Evolutionary conservation across 2,113 vertebrate species (phyloP), one percentile per base, ranked within the genome.

Genomic region (Micromys minutus): DNA sequence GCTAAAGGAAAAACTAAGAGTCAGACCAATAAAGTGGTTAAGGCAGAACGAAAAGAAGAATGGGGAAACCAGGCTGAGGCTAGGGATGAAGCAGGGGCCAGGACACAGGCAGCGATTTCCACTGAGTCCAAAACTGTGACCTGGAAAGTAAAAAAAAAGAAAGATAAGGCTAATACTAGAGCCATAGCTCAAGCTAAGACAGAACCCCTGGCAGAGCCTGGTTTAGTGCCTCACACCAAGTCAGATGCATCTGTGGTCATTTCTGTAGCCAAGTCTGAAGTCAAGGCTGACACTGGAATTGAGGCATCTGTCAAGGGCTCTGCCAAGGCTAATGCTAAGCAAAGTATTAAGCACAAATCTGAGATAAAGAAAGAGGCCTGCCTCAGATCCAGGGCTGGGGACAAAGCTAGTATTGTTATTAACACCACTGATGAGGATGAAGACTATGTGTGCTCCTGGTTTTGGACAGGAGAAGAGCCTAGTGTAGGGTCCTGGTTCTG

Each of bases 401-500:
- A 92, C 67, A 94, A 91, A 83, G 24, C 52, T 96, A 79, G 26
- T 87, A 65, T 63, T 96, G 71, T 81, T 45, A 91, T 91, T 15
- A 65, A 81, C 29, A 80, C 75, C 57, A 65, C 59, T 94, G 79
- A 96, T 89, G 79, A 89, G 42, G 90, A 94, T 96, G 96, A 96
- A 92, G 87, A 96, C 83, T 89, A 95, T 95, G 71, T 90, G 87
- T 97, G 96, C 57, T 97, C 97, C 52, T 97, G 96, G 96, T 97
- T 97, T 86, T 96, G 96, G 96, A 94, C 87, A 45, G 97, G 95
- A 94, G 96, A 97, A 90, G 96, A 96, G 12, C 90, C 95, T 93
- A 96, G 97, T 94, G 84, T 96, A 96, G 97, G 95, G 42, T 96
- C 96, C 50, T 97, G 97, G 97, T 96, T 96, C 92, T 97, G 96